Evolutionary conservation across 2,797 vertebrate genomes (phyloP), one percentile per base, ranked within the genome.

Genomic region (Pogonophryne albipinna): DNA sequence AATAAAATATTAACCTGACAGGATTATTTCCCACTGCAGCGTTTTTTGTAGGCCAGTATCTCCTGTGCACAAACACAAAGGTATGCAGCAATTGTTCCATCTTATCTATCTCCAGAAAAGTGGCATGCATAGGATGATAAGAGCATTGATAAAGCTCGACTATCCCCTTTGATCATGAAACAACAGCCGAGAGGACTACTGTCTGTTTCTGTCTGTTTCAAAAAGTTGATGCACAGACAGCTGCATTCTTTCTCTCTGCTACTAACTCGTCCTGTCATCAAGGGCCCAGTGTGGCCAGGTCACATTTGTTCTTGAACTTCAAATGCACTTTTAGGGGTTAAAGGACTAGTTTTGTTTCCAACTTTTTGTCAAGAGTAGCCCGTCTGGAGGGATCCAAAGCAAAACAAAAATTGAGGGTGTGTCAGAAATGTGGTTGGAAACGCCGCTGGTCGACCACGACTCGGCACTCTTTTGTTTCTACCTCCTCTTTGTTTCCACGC

Each of bases 361-460:
- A 60, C 74, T 81, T 61, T 59, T 73, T 59, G 60, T 83, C 56
- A 49, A 55, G 67, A 74, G 73, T 16, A 31, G 77, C 34, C 71
- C 61, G 71, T 84, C 73, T 86, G 69, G 71, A 82, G 55, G 78
- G 20, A 83, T 55, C 45, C 57, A 27, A 68, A 74, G 75, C 58
- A 44, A 38, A 6, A 44, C 23, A n/a, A 44, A 16, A 44, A 78
- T 51, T 27, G 66, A 89, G 92, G 91, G 92, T 86, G 92, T 93
- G 92, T 90, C 91, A 69, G 82, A 72, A 68, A 77, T 92, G 91
- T 78, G 92, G 91, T 91, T 86, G 86, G 84, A 88, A 90, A 84
- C 66, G 61, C 70, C 82, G 55, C 46, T 17, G 80, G 71, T 47
- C 63, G 83, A 87, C 85, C 77, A 74, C 71, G 57, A 66, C 41